phyloP scores from a whole-genome alignment of 2,888 invertebrate genomes.

The Monochamus alternatus region DNA sequence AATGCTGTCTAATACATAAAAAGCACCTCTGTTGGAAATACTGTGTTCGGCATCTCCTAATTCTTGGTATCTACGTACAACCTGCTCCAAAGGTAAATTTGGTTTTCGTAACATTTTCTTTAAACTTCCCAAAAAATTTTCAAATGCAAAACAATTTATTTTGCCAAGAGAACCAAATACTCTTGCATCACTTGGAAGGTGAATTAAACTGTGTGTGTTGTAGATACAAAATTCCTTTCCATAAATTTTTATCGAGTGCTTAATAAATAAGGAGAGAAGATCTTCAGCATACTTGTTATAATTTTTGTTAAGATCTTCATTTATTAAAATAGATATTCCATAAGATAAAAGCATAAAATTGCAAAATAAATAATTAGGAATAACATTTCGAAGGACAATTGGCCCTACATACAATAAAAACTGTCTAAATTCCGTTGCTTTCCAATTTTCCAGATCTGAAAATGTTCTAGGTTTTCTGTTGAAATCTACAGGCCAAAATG shows the following conservation, averaged over 20 bases:
- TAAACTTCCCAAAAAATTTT: constrained; percentile 27
- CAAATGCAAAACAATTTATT: constrained; percentile 40
- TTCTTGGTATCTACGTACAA: constrained; percentile 21
- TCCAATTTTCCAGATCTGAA: constrained; percentile 50
- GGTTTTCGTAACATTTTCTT: constrained; percentile 38
- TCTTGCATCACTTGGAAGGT: constrained; percentile 31
- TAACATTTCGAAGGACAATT: constrained; percentile 35
- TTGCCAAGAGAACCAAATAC: constrained; percentile 27
- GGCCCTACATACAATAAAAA: constrained; percentile 52
- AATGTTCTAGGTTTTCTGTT: constrained; percentile 54
- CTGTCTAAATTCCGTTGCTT: constrained; percentile 54
- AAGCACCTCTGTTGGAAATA: not conserved
- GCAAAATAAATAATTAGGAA: constrained; percentile 42
- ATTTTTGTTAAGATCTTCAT: constrained; percentile 39
- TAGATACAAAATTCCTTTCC: constrained; percentile 36
- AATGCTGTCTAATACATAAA: not conserved
- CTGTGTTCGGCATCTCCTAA: not conserved
- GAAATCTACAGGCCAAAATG: constrained; percentile 55
- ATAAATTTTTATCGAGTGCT: constrained; percentile 28
- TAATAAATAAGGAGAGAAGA: constrained; percentile 39
- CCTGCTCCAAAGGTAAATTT: constrained; percentile 37
- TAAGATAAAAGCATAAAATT: constrained; percentile 51
- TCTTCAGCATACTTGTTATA: constrained; percentile 46
- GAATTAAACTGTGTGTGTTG: constrained; percentile 36
- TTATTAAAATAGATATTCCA: constrained; percentile 47